Conservation (phyloP, 2,888 invertebrate genomes). For the Drosophila mulleri region DNA sequence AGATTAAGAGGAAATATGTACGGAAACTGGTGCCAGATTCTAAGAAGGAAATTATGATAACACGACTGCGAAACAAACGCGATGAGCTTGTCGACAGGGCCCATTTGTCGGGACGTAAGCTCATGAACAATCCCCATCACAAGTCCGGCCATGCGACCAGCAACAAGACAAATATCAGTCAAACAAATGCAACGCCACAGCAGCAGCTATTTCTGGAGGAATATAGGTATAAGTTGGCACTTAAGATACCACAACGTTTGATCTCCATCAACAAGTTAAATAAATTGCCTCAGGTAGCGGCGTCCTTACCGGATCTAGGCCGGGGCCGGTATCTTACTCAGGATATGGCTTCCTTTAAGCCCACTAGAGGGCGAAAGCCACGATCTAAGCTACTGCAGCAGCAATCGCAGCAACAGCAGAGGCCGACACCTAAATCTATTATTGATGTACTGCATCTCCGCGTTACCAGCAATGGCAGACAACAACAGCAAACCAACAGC, state of each 20-base stretch:
- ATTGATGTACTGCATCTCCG: constrained; percentile 85
- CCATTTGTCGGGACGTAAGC: constrained; percentile 78
- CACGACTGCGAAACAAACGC: constrained; percentile 72
- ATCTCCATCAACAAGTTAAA: constrained; percentile 92
- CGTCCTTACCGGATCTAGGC: constrained; percentile 92
- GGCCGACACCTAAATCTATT: constrained; percentile 78
- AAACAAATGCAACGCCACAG: constrained; percentile 54
- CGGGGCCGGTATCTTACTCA: constrained; percentile 83
- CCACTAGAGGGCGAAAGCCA: constrained; percentile 53
- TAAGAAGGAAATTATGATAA: constrained; percentile 72
- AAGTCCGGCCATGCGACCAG: constrained; percentile 86
- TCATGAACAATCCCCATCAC: constrained; percentile 32
- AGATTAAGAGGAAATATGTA: constrained; percentile 82
- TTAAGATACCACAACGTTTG: constrained; percentile 92
- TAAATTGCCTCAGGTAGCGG: constrained; percentile 87
- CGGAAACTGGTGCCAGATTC: constrained; percentile 70
- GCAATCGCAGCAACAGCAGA: constrained; percentile 29
- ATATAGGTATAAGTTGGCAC: constrained; percentile 92
- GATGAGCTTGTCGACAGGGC: constrained; percentile 38
- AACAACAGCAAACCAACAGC: constrained; percentile 25
- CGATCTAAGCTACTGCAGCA: constrained; percentile 26
- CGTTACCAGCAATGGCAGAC: constrained; percentile 68
- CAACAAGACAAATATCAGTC: constrained; percentile 9
- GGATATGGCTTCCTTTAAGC: constrained; percentile 57
- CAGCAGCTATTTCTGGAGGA: constrained; percentile 87